These are phyloP conservation scores for Tragelaphus strepsiceros DNA, from an alignment of 2,113 vertebrate species.

Conservation along the genomic window DNA sequence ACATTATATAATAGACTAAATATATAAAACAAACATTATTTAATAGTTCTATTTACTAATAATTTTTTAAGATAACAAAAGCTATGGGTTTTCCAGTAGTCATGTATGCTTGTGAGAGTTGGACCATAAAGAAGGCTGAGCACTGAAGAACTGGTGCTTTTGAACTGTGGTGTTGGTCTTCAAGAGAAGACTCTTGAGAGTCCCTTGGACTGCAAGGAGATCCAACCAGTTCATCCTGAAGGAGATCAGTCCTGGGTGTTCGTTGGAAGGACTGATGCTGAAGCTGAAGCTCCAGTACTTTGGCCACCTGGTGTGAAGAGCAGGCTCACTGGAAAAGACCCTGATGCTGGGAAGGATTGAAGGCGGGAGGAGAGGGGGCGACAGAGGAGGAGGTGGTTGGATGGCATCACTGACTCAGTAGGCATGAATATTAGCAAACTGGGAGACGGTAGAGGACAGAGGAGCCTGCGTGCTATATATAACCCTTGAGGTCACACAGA, in stretches of 20 bases:
- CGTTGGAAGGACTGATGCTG: neutral
- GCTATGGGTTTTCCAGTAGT: neutral
- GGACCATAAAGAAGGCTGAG: neutral
- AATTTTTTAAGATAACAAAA: neutral
- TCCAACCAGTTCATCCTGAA: neutral
- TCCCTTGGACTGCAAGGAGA: neutral
- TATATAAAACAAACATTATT: neutral
- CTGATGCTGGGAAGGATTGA: neutral
- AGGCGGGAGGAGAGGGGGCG: fast-evolving
- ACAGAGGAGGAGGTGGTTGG: neutral
- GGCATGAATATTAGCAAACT: neutral
- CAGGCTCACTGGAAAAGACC: neutral
- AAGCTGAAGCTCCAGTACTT: neutral
- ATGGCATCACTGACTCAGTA: fast-evolving
- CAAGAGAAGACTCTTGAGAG: neutral
- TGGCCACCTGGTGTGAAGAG: neutral
- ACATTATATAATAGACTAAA: neutral
- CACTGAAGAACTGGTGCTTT: neutral
- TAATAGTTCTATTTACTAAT: neutral
- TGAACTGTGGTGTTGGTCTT: neutral
- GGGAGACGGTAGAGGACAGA: neutral
- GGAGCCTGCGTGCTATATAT: neutral
- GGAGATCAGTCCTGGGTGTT: neutral
- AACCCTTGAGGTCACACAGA: neutral
- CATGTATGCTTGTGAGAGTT: neutral